A percentile compares a stretch with the other conserved stretches of the same genome.
phyloP scores from a whole-genome alignment of 2,797 vertebrate species.

The Taenioides sp. region DNA sequence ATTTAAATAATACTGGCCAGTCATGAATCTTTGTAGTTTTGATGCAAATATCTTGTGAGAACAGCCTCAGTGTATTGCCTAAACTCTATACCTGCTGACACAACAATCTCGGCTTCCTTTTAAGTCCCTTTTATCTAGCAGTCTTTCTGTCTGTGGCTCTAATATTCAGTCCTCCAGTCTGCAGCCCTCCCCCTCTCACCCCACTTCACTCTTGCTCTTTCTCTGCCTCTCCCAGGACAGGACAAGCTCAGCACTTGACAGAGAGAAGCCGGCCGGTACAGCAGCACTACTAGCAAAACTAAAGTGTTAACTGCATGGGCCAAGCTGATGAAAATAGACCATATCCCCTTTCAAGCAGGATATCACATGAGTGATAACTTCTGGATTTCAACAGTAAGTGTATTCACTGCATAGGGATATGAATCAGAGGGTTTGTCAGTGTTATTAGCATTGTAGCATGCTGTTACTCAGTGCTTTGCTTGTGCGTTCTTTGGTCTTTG shows the following conservation, averaged over 20 bases:
- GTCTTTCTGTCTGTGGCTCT: conserved; percentile 10
- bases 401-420: not conserved
- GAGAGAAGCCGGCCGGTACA: conserved; percentile 51
- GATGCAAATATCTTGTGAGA: conserved; percentile 40
- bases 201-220: conserved; percentile 48
- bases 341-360: not conserved
- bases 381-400: conserved; percentile 49
- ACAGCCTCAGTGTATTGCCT: conserved; percentile 10
- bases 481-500: conserved; percentile 2
- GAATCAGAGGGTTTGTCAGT: conserved; percentile 7
- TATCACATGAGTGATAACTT: conserved; percentile 18
- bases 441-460: conserved; percentile 57
- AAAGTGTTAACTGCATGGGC: conserved; percentile 32
- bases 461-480: conserved; percentile 4
- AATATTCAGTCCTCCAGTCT: not conserved
- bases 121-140: conserved; percentile 9
- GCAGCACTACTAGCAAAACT: conserved; percentile 30
- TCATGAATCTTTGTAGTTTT: conserved; percentile 10
- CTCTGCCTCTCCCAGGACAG: conserved; percentile 47
- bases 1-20: conserved; percentile 31
- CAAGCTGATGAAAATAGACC: conserved; percentile 14
- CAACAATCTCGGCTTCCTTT: conserved; percentile 5
- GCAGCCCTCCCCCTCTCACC: conserved; percentile 21
- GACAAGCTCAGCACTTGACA: conserved; percentile 51
- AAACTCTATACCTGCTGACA: not conserved